These are phyloP conservation scores for Eupithecia subumbrata DNA, from an alignment of 2,888 invertebrate genomes.

Conservation along the genomic window DNA sequence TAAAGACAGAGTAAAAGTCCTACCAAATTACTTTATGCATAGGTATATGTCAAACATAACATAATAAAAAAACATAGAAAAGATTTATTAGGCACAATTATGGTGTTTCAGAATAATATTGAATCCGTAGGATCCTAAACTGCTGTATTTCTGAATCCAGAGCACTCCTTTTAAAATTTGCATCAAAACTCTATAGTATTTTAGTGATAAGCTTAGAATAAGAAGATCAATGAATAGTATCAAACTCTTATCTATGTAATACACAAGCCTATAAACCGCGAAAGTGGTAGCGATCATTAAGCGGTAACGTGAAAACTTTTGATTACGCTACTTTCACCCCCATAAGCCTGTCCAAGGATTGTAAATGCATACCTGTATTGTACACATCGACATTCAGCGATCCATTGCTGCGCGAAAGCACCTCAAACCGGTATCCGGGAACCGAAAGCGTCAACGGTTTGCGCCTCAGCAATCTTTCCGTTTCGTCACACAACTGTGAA, in stretches of 20 bases:
- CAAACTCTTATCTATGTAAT: neutral
- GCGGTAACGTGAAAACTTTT: neutral
- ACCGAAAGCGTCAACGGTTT: slow-evolving; percentile 78
- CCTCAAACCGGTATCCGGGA: slow-evolving; percentile 79
- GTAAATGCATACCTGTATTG: slow-evolving; percentile 70
- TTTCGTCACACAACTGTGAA: slow-evolving; percentile 74
- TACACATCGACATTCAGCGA: slow-evolving; percentile 77
- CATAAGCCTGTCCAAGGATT: slow-evolving; percentile 4
- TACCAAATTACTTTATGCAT: neutral
- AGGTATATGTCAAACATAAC: neutral
- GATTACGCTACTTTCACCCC: slow-evolving; percentile 8
- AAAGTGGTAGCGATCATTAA: neutral
- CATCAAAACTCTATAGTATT: neutral
- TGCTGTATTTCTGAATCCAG: no score
- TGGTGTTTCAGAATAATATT: no score
- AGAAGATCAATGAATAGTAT: neutral
- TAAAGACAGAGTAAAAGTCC: neutral
- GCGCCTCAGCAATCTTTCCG: slow-evolving; percentile 78
- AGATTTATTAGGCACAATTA: no score
- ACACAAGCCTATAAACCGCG: neutral
- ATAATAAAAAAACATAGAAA: no score
- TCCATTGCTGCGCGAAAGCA: slow-evolving; percentile 81
- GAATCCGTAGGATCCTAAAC: no score
- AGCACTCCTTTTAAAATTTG: no score
- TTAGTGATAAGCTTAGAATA: neutral